A percentile compares a stretch with the other conserved stretches of the same genome.
Conservation (phyloP, 2,797 vertebrate genomes). For the Okamejei kenojei region DNA sequence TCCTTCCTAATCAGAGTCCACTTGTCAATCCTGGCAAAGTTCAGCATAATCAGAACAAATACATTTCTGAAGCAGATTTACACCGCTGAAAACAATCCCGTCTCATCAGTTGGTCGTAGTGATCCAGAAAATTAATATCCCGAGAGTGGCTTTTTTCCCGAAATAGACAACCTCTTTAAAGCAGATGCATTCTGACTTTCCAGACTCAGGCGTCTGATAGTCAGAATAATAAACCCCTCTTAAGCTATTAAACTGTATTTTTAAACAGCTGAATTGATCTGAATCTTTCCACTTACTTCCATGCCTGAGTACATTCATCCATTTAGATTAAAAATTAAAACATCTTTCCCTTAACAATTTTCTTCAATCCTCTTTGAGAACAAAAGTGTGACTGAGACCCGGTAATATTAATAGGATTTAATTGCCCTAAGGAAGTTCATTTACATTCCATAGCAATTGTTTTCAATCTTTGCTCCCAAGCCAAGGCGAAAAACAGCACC, state of each 20-base stretch:
- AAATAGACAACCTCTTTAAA: background rate
- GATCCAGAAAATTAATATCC: slow-evolving; percentile 1
- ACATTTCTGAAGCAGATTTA: background rate
- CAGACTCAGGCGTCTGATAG: background rate
- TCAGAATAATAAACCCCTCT: background rate
- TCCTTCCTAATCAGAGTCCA: background rate
- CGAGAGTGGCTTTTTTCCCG: background rate
- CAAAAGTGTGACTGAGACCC: background rate
- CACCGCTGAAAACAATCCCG: no score
- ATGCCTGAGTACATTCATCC: background rate
- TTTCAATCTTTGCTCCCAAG: background rate
- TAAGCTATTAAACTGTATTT: background rate
- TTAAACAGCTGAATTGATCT: background rate
- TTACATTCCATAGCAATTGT: background rate
- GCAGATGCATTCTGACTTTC: background rate
- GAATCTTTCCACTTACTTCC: background rate
- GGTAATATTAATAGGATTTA: background rate
- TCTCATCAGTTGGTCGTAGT: background rate
- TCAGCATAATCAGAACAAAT: background rate
- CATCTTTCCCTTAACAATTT: background rate
- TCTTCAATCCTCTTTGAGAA: slow-evolving; percentile 5
- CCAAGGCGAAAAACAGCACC: slow-evolving; percentile 7
- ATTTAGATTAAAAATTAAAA: slow-evolving; percentile 31
- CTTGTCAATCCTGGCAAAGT: no score
- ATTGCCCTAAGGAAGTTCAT: background rate